Conservation (phyloP, 92 coral and sea anemone genomes). For the Palythoa grandis region DNA sequence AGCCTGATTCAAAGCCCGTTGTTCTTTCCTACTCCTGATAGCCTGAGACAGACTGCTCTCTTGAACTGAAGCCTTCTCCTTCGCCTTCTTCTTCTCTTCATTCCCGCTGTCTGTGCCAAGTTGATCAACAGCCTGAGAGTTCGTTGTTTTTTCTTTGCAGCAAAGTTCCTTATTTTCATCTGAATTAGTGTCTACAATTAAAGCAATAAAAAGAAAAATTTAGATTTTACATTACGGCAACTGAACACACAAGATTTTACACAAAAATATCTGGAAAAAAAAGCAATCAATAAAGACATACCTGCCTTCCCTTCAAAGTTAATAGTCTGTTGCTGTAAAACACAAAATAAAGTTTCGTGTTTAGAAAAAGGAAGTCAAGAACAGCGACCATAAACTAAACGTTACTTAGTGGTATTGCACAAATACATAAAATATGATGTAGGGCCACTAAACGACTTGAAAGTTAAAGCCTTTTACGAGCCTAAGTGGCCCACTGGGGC, state of each 20-base stretch:
- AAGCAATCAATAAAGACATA: background rate
- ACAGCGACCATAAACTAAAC: no score
- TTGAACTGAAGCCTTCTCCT: background rate
- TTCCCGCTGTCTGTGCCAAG: background rate
- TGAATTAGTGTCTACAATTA: background rate
- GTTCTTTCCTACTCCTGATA: constrained; percentile 33
- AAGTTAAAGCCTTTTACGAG: no score
- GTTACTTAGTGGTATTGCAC: no score
- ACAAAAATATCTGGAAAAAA: background rate
- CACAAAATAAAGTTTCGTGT: background rate
- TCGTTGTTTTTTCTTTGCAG: background rate
- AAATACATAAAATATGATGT: no score
- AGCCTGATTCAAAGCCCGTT: constrained; percentile 11
- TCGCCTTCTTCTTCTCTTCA: constrained; percentile 1
- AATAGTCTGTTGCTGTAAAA: constrained; percentile 26
- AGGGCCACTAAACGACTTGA: no score
- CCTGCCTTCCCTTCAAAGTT: constrained; percentile 18
- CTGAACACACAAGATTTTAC: background rate
- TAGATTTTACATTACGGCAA: background rate
- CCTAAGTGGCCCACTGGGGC: no score
- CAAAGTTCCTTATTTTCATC: background rate
- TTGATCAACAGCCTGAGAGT: background rate
- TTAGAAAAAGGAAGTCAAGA: background rate
- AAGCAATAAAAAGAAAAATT: background rate
- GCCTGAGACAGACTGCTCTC: constrained; percentile 36